phyloP scores from a whole-genome alignment of 2,888 invertebrate genomes.

The Drosophila nigricruria region DNA sequence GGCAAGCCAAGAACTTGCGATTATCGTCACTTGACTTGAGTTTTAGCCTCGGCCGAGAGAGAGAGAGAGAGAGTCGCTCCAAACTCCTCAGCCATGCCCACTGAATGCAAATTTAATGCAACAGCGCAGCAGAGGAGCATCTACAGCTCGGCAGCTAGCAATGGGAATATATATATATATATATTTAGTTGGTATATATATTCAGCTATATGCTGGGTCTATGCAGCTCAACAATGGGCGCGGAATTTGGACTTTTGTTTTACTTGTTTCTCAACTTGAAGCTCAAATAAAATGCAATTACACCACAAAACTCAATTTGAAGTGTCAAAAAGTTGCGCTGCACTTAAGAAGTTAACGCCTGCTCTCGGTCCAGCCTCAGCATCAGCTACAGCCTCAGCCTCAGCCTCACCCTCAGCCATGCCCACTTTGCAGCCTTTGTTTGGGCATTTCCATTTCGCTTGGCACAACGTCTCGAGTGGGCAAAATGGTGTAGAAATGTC shows the following conservation, averaged over 20 bases:
- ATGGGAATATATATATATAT: slow-evolving; percentile 2
- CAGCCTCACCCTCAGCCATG: neutral
- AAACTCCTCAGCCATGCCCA: slow-evolving; percentile 1
- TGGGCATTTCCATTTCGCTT: slow-evolving; percentile 43
- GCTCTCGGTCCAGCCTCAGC: neutral
- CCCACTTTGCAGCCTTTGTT: slow-evolving; percentile 29
- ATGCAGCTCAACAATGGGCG: slow-evolving; percentile 14
- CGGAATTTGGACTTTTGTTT: slow-evolving; percentile 50
- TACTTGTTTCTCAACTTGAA: slow-evolving; percentile 40
- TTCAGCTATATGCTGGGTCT: slow-evolving; percentile 7
- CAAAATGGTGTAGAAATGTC: slow-evolving; percentile 45
- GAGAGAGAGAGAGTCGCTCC: too few relatives aligned
- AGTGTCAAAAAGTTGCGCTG: slow-evolving; percentile 81
- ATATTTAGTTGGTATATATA: neutral
- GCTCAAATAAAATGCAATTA: slow-evolving; percentile 81
- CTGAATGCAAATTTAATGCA: slow-evolving; percentile 72
- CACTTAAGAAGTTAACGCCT: slow-evolving; percentile 75
- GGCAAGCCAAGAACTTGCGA: slow-evolving; percentile 54
- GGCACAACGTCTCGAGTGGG: slow-evolving; percentile 40
- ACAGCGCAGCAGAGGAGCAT: slow-evolving; percentile 28
- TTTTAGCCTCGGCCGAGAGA: slow-evolving; percentile 12
- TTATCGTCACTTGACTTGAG: slow-evolving; percentile 78
- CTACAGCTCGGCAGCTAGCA: neutral
- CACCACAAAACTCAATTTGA: slow-evolving; percentile 80
- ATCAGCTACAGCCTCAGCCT: neutral